Evolutionary conservation across 2,113 vertebrate genomes (phyloP).

Genomic region (Phaethornis superciliosus): DNA sequence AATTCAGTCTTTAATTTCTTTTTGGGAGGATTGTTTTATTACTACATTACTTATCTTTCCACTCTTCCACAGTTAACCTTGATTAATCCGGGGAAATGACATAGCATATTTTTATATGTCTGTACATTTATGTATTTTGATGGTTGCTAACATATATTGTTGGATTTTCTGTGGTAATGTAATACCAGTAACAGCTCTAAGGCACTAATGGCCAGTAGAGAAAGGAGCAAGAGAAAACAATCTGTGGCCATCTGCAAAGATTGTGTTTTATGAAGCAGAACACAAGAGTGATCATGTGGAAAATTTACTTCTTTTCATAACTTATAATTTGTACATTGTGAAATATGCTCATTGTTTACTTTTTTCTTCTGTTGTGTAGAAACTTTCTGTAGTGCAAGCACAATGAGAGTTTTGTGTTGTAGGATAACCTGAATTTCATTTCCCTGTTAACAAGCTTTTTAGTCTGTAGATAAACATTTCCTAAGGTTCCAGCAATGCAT

Average conservation of each 20-base stretch:
- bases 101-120: background rate
- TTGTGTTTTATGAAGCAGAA: background rate
- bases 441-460: background rate
- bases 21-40: background rate
- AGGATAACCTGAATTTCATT: background rate
- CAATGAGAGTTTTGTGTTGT: background rate
- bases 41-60: background rate
- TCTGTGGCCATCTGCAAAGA: background rate
- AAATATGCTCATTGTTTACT: background rate
- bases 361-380: background rate
- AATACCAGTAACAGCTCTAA: background rate
- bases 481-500: background rate
- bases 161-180: background rate
- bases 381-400: background rate
- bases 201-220: background rate
- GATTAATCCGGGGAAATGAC: background rate
- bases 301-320: background rate
- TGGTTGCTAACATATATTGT: background rate
- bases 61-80: background rate
- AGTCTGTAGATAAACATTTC: background rate
- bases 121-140: background rate
- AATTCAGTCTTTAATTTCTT: background rate
- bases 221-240: background rate
- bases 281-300: background rate
- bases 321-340: background rate